These are phyloP conservation scores for Apis florea DNA, from an alignment of 1,140 invertebrate genomes.

Conservation along the genomic window DNA sequence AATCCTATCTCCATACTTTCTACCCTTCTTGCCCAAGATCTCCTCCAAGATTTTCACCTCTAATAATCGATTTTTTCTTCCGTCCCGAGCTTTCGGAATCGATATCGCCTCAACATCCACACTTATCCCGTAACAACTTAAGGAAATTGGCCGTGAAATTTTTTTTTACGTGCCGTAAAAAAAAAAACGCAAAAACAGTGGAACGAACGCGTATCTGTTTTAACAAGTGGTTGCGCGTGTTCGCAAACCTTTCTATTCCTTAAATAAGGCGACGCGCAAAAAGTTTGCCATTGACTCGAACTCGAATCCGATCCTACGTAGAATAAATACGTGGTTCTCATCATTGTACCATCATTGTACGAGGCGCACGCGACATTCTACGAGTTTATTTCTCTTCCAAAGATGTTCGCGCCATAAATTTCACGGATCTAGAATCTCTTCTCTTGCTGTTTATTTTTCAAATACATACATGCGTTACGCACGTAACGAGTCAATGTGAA, in stretches of 20 bases:
- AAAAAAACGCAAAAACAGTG: not conserved
- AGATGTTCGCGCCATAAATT: conserved; percentile 38
- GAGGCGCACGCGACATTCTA: conserved; percentile 38
- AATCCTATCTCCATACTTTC: too few species aligned
- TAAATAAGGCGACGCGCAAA: not conserved
- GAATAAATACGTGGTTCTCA: conserved; percentile 47
- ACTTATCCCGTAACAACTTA: too few species aligned
- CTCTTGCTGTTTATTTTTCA: conserved; percentile 27
- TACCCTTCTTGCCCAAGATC: too few species aligned
- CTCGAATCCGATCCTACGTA: not conserved
- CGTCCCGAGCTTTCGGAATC: too few species aligned
- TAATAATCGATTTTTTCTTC: too few species aligned
- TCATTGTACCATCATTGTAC: conserved; percentile 54
- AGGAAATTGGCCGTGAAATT: not conserved
- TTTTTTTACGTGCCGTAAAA: too few species aligned
- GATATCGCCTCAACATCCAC: too few species aligned
- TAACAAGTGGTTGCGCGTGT: not conserved
- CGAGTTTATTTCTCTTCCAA: conserved; percentile 5
- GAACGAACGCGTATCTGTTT: not conserved
- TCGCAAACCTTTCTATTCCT: conserved; percentile 13
- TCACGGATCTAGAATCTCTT: not conserved
- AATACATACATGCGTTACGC: not conserved
- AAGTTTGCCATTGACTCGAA: conserved; percentile 30
- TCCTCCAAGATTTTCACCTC: too few species aligned
- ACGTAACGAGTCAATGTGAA: too few species aligned